phyloP scores from a whole-genome alignment of 2,113 vertebrate genomes.

The Chaetorhynchus papuensis region DNA sequence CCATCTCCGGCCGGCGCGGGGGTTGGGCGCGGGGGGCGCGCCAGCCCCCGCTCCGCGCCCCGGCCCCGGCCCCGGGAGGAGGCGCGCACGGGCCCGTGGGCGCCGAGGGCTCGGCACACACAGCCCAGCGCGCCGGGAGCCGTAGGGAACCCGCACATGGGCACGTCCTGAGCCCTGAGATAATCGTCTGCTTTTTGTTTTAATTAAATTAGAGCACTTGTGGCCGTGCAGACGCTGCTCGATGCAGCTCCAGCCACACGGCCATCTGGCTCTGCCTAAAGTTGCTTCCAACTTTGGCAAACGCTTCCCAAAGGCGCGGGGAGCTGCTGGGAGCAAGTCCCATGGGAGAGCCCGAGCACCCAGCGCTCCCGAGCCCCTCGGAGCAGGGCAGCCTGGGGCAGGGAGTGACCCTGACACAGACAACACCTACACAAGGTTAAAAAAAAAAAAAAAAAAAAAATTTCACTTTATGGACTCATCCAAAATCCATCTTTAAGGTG shows the following conservation, averaged over 20 bases:
- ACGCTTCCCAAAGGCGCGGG: constrained; percentile 51
- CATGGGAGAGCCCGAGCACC: neutral
- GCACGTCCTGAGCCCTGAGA: constrained; percentile 42
- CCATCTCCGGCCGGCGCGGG: constrained; percentile 69
- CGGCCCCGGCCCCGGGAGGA: neutral
- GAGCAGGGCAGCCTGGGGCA: neutral
- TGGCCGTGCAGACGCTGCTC: constrained; percentile 45
- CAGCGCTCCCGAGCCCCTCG: neutral
- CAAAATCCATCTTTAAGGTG: neutral
- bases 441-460: fast-evolving
- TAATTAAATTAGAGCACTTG: constrained; percentile 68
- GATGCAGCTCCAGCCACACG: constrained; percentile 41
- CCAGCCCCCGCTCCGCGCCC: neutral
- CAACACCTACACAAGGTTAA: fast-evolving
- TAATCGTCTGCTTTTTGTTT: constrained; percentile 62
- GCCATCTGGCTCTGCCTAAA: constrained; percentile 70
- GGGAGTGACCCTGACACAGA: neutral
- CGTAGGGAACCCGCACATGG: neutral
- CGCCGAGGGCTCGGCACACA: neutral
- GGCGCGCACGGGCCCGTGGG: neutral
- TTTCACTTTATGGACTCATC: neutral
- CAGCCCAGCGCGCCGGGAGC: neutral
- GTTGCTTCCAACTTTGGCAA: constrained; percentile 67
- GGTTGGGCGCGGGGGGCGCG: neutral
- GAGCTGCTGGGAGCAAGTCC: constrained; percentile 48